Evolutionary conservation across 2,113 vertebrate genomes (phyloP).

Genomic region (Entelurus aequoreus): DNA sequence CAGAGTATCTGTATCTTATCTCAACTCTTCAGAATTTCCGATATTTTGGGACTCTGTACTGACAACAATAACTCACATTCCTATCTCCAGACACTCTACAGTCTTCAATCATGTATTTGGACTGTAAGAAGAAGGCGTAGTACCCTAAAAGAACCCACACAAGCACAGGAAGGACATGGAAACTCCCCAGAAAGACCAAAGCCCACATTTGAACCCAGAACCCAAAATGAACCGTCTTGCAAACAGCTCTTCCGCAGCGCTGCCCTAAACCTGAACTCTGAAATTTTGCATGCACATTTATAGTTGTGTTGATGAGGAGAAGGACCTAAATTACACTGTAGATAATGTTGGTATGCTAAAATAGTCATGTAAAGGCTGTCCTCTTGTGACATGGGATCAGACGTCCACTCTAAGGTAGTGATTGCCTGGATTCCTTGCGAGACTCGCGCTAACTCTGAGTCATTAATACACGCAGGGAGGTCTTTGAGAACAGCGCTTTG

Average conservation of each 20-base stretch:
- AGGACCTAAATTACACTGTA: neutral
- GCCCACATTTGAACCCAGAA: too few species aligned
- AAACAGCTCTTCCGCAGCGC: too few species aligned
- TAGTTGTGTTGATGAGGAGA: neutral
- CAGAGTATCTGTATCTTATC: neutral
- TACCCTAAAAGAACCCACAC: too few species aligned
- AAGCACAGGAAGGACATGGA: too few species aligned
- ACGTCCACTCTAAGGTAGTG: conserved; percentile 26
- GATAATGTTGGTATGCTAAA: conserved; percentile 4
- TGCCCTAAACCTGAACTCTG: neutral
- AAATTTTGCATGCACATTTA: neutral
- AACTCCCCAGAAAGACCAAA: too few species aligned
- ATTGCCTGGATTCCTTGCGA: conserved; percentile 50
- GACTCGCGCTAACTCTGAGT: conserved; percentile 61
- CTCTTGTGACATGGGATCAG: conserved; percentile 34
- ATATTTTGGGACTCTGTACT: too few species aligned
- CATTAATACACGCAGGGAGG: conserved; percentile 73
- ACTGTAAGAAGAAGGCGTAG: too few species aligned
- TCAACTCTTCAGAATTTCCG: neutral
- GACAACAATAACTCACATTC: too few species aligned
- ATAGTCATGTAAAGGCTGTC: conserved; percentile 35
- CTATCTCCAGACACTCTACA: too few species aligned
- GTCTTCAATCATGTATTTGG: too few species aligned
- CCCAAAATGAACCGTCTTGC: too few species aligned
- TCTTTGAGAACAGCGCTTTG: conserved; percentile 61